Evolutionary conservation across 2,888 invertebrate species (phyloP), one percentile per base, ranked within the genome.

Genomic region (Sesamia inferens): DNA sequence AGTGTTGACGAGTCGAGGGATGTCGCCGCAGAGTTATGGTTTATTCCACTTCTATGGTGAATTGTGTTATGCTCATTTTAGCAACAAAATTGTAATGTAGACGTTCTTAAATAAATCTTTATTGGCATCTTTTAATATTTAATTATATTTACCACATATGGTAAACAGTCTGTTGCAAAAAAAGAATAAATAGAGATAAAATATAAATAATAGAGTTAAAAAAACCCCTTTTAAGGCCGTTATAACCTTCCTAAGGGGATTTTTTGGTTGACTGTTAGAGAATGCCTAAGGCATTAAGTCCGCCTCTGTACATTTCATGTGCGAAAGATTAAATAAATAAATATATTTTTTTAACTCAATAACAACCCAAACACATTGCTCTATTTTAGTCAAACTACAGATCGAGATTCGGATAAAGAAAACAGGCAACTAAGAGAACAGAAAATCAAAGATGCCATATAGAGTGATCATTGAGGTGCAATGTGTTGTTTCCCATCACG

Each of bases 1-100:
- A 71, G 82, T 82, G 85, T 87, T 88, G 88, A 86, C 77, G 79
- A 78, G 69, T 72, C 61, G 75, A 62, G 81, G 80, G 85, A 74
- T 70, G 69, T 58, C 74, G 57, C 68, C 72, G 64, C 75, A 70
- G 5, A 72, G 61, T 81, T 85, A 78, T 87, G 79, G 83, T 87
- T 85, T 81, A 72, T 47, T 78, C 55, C 51, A 75, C 72, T 77
- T 69, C 63, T 31, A 64, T 77, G 73, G 59, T 69, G 58, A 76
- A 70, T 73, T 63, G 14, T 62, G 59, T 72, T 68, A 66, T 71
- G 68, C 48, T 74, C 70, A 63, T 47, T 68, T 73, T 61, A 70
- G 55, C 42, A 69, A 75, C 3, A 1, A 31, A 31, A 31, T 62
- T 22, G 51, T 64, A 61, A 22, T 47, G 39, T 14, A 63, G 24